phyloP scores from a whole-genome alignment of 2,113 vertebrate species.

The Vulpes vulpes region DNA sequence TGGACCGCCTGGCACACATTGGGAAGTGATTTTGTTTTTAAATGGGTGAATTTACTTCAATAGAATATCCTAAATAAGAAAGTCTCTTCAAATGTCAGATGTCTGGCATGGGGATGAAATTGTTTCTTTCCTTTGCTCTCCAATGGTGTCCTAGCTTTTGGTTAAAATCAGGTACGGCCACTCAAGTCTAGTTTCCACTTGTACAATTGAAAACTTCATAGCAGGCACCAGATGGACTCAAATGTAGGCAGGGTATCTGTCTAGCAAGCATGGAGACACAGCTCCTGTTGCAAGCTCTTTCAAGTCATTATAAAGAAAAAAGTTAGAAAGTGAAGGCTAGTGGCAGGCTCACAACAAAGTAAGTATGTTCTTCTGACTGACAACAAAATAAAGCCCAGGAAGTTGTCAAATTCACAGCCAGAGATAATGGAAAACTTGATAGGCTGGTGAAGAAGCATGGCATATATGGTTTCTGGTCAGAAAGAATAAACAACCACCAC shows the following conservation, averaged over 20 bases:
- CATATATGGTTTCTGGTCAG: conserved; percentile 19
- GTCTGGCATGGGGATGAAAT: not conserved
- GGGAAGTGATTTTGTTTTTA: not conserved
- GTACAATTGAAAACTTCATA: not conserved
- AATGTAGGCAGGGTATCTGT: not conserved
- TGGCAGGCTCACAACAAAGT: not conserved
- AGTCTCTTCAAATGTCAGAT: not conserved
- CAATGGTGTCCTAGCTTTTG: not conserved
- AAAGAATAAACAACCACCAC: conserved; percentile 41
- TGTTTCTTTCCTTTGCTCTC: not conserved
- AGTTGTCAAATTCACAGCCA: conserved; percentile 45
- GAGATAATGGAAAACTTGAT: conserved; percentile 54
- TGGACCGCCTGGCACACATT: not conserved
- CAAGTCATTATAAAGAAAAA: conserved; percentile 2
- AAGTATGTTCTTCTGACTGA: conserved; percentile 44
- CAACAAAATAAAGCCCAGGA: conserved; percentile 52
- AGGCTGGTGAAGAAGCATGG: not conserved
- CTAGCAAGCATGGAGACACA: not conserved
- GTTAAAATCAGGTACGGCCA: not conserved
- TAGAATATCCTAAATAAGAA: not conserved
- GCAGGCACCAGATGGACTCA: not conserved
- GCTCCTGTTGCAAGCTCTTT: not conserved
- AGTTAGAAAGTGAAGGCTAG: not conserved
- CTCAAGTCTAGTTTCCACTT: not conserved
- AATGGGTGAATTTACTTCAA: not conserved